These are phyloP conservation scores for Danaus melanippus DNA, from an alignment of 1,140 invertebrate species.

Conservation along the genomic window DNA sequence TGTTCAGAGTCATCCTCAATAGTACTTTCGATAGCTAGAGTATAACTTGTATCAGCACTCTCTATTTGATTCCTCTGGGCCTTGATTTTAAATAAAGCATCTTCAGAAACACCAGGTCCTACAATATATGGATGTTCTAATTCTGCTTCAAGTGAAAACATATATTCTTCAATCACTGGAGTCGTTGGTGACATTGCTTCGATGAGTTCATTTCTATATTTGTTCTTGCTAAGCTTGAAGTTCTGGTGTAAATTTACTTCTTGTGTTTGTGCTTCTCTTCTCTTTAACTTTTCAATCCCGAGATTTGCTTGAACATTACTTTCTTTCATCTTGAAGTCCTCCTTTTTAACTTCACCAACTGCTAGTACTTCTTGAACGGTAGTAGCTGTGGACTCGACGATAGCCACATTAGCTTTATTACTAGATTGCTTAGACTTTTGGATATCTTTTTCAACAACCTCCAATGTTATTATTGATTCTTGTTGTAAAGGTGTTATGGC, in stretches of 20 bases:
- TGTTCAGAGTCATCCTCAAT: not conserved
- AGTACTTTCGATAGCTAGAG: not conserved
- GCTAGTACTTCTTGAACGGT: conserved; percentile 4
- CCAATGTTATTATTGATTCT: conserved; percentile 3
- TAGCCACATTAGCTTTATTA: conserved; percentile 9
- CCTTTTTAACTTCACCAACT: conserved; percentile 5
- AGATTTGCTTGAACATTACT: conserved; percentile 16
- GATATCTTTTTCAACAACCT: conserved; percentile 4
- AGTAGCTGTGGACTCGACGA: conserved; percentile 6
- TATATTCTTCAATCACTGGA: conserved; percentile 24
- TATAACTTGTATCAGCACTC: conserved; percentile 1
- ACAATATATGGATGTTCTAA: not conserved
- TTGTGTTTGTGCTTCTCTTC: conserved; percentile 3
- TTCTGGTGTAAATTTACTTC: not conserved
- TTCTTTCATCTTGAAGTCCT: conserved; percentile 7
- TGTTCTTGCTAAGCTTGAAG: conserved; percentile 13
- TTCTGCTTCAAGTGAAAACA: conserved; percentile 14
- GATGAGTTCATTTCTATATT: conserved; percentile 13
- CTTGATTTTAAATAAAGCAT: conserved; percentile 13
- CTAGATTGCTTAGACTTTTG: not conserved
- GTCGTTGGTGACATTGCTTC: conserved; percentile 18
- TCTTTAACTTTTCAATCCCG: conserved; percentile 14
- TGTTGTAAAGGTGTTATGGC: conserved; percentile 3
- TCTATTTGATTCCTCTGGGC: conserved; percentile 1
- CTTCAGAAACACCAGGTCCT: conserved; percentile 16